Percentiles rank a stretch among this genome's conserved stretches.
phyloP scores from a whole-genome alignment of 2,888 invertebrate species.

The Microplitis deprimator region DNA sequence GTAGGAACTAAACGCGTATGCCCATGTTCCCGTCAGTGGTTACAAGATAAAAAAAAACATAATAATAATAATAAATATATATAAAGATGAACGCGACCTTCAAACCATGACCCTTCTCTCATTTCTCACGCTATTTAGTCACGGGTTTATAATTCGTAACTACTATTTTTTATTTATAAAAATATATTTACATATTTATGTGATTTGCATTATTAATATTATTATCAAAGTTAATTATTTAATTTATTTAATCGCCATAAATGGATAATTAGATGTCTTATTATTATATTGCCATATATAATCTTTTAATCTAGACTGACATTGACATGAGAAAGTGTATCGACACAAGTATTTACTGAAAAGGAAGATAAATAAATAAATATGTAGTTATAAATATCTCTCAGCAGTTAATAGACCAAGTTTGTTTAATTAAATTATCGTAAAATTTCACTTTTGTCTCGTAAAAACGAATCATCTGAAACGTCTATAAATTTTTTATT shows the following conservation, averaged over 20 bases:
- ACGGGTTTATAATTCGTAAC: conserved; percentile 32
- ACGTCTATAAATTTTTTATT: conserved; percentile 16
- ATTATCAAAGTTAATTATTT: too few species aligned
- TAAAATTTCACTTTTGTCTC: conserved; percentile 63
- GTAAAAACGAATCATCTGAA: conserved; percentile 58
- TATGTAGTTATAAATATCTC: conserved; percentile 10
- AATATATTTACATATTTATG: background rate
- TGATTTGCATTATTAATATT: too few species aligned
- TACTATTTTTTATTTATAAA: background rate
- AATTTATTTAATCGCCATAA: too few species aligned
- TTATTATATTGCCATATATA: too few species aligned
- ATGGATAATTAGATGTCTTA: too few species aligned
- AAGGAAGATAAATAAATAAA: conserved; percentile 16
- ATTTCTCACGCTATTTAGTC: conserved; percentile 59
- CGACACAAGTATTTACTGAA: background rate
- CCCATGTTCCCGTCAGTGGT: conserved; percentile 5
- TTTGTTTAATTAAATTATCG: conserved; percentile 19
- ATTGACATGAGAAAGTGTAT: conserved; percentile 21
- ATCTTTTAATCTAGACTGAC: too few species aligned
- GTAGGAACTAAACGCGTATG: background rate
- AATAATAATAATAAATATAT: too few species aligned
- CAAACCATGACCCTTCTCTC: conserved; percentile 38
- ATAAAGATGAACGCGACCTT: background rate
- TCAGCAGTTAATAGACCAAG: conserved; percentile 16
- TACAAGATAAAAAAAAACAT: background rate